Evolutionary conservation across 2,888 invertebrate species (phyloP), one percentile per base, ranked within the genome.

Genomic region (Epirrhoe tristata): DNA sequence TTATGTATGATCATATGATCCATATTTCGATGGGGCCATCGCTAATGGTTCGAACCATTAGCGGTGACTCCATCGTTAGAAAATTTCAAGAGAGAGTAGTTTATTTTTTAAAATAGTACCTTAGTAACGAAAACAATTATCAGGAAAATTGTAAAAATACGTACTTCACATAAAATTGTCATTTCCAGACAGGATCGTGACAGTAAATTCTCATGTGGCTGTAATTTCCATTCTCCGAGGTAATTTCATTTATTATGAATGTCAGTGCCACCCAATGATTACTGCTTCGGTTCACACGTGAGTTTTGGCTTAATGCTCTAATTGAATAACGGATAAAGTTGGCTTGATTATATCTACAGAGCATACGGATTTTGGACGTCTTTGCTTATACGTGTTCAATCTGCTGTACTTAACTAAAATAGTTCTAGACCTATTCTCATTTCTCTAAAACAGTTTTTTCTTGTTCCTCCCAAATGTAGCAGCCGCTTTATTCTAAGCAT

Each of bases 211-310:
- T 61, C 46, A 6, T 52, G 46, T 52, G 12, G 36, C 36, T 50
- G 50, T 64, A 58, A 64, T 64, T 58, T 64, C 54, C 54, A 48
- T 58, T 53, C 55, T 24, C 50, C 7, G 31, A 50, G 43, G 51
- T 60, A 65, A 65, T 65, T 60, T 24, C 51, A 65, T 65, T 60
- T 60, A 60, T 65, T 56, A 65, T 60, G 59, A 50, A 65, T 64
- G 54, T 24, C 58, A 31, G 50, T 51, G 58, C 46, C 31, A 39
- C 43, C 36, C 46, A 46, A 43, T 56, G 60, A 56, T 65, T 54
- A 36, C 54, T 50, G 58, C 58, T 54, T 58, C 55, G 36, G 39
- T 55, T 59, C 39, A 17, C 52, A 54, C 58, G 54, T 59, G 54
- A 65, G 50, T 64, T 59, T 54, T 36, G 16, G 14, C 52, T 39